phyloP scores from a whole-genome alignment of 2,797 vertebrate genomes.

The Lepilemur ruficaudatus region DNA sequence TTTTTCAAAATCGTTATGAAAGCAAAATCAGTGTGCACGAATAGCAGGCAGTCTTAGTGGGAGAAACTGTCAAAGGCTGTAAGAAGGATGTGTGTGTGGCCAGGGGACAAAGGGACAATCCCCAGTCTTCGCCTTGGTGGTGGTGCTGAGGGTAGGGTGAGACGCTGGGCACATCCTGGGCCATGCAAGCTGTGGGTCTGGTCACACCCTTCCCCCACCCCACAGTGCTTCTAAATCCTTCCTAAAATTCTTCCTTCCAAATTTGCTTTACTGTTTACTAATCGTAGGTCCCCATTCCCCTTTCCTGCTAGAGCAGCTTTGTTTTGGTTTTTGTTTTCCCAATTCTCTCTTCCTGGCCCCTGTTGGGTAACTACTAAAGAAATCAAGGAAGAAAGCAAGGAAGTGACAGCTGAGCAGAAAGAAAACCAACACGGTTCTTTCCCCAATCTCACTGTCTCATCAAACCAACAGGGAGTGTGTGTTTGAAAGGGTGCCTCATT shows the following conservation, averaged over 20 bases:
- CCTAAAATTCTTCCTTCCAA: background rate
- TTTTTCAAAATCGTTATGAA: background rate
- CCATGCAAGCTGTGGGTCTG: no score
- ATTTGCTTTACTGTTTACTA: background rate
- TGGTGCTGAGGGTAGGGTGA: background rate
- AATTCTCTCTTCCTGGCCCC: background rate
- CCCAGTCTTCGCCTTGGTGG: background rate
- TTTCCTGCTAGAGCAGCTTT: background rate
- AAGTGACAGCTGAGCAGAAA: background rate
- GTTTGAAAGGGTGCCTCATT: conserved; percentile 37
- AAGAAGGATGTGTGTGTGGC: background rate
- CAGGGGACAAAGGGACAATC: background rate
- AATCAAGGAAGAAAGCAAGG: background rate
- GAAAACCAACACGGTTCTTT: background rate
- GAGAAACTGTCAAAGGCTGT: background rate
- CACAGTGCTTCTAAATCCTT: background rate
- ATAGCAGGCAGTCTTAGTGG: background rate
- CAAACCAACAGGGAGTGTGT: background rate
- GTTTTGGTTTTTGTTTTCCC: background rate
- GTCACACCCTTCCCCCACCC: background rate
- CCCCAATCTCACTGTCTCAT: background rate
- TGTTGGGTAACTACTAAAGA: background rate
- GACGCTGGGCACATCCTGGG: background rate
- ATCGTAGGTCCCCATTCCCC: background rate
- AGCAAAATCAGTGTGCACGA: background rate